Percentiles rank a stretch among this genome's conserved stretches.
phyloP scores from a whole-genome alignment of 1,140 invertebrate species.

The Hormaphis cornu region DNA sequence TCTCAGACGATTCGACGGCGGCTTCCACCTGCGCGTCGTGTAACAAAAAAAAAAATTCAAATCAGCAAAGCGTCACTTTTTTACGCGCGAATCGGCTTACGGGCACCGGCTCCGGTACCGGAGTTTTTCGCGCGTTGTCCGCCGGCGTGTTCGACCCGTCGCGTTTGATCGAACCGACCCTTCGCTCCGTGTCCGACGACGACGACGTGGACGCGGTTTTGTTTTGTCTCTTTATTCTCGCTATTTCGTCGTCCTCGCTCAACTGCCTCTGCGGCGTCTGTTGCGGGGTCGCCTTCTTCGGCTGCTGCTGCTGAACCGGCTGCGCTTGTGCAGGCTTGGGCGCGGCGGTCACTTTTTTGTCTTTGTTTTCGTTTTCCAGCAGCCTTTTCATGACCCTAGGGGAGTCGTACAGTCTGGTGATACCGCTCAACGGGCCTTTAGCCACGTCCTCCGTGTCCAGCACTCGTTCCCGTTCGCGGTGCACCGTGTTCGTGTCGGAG shows the following conservation, averaged over 20 bases:
- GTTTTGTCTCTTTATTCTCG: slow-evolving; percentile 78
- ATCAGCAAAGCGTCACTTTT: not conserved
- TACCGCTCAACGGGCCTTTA: slow-evolving; percentile 74
- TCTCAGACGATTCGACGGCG: slow-evolving; percentile 37
- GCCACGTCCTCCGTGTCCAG: slow-evolving; percentile 82
- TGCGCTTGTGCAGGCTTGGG: slow-evolving; percentile 47
- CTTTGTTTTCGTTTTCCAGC: slow-evolving; percentile 64
- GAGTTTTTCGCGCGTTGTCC: slow-evolving; percentile 41
- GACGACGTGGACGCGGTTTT: slow-evolving; percentile 50
- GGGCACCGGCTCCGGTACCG: slow-evolving; percentile 48
- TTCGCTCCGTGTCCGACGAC: slow-evolving; percentile 42
- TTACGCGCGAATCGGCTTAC: not conserved
- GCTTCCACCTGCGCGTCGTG: slow-evolving; percentile 35
- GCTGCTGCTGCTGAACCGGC: slow-evolving; percentile 45
- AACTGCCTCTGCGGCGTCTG: slow-evolving; percentile 50
- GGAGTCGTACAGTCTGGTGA: slow-evolving; percentile 78
- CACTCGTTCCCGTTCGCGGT: slow-evolving; percentile 64
- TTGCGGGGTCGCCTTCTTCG: slow-evolving; percentile 43
- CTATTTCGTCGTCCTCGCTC: slow-evolving; percentile 82
- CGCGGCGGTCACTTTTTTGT: slow-evolving; percentile 64
- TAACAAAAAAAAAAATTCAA: not conserved
- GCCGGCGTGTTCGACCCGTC: slow-evolving; percentile 35
- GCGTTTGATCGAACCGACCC: slow-evolving; percentile 44
- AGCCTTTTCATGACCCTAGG: slow-evolving; percentile 79
- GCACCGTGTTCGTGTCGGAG: slow-evolving; percentile 43